Evolutionary conservation across 2,113 vertebrate species (phyloP).

Genomic region (Murina feae): DNA sequence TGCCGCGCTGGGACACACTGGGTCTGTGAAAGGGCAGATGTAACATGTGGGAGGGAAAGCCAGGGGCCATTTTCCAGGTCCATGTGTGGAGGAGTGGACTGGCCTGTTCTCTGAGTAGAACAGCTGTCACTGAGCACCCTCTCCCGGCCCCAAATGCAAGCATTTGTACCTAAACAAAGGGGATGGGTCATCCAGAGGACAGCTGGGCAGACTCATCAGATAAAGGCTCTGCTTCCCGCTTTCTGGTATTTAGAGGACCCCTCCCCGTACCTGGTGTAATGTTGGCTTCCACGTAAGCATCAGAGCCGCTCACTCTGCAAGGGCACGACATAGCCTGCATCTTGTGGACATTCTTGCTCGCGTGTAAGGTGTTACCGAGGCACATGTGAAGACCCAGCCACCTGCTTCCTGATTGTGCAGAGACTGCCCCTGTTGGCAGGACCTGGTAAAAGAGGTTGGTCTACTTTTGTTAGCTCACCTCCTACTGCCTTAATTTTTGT

Average conservation of each 20-base stretch:
- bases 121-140: background rate
- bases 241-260: background rate
- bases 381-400: background rate
- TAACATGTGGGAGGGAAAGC: background rate
- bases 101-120: background rate
- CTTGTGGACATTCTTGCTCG: background rate
- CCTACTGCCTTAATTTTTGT: background rate
- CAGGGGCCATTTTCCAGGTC: background rate
- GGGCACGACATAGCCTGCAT: no score
- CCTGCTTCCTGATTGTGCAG: background rate
- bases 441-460: background rate
- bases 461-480: background rate
- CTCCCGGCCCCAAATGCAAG: background rate
- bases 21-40: background rate
- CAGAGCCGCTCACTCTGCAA: no score
- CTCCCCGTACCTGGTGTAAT: background rate
- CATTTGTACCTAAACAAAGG: background rate
- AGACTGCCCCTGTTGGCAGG: background rate
- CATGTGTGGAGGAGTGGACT: background rate
- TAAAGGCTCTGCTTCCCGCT: background rate
- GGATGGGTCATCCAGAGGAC: background rate
- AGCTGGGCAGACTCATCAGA: background rate
- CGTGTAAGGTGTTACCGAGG: background rate
- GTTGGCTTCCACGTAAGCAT: background rate
- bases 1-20: background rate